Conservation (phyloP, 2,888 invertebrate genomes). For the Amphipoea lucens region DNA sequence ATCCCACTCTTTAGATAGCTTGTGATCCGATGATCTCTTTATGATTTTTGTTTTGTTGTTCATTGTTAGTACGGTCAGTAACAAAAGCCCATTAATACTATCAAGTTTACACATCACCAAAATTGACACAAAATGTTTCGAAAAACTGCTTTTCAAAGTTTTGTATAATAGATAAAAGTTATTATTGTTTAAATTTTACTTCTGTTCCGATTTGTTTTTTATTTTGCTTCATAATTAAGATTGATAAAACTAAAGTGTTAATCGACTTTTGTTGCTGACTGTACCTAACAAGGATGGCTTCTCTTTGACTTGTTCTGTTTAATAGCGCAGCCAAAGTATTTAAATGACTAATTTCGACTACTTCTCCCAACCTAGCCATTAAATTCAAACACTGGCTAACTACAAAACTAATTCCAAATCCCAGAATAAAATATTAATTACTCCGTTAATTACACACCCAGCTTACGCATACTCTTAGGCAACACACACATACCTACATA, state of each 20-base stretch:
- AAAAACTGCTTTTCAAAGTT: no score
- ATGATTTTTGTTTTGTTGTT: background rate
- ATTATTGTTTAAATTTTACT: no score
- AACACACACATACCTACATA: slow-evolving; percentile 54
- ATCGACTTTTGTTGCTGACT: no score
- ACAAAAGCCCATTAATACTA: no score
- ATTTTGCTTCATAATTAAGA: no score
- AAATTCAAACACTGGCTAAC: background rate
- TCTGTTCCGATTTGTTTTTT: no score
- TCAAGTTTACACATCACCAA: no score
- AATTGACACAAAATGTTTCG: no score
- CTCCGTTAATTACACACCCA: slow-evolving; percentile 51
- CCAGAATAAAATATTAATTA: slow-evolving; percentile 50
- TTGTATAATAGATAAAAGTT: no score
- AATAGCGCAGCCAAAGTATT: no score
- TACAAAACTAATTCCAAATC: slow-evolving; percentile 17
- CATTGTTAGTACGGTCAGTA: no score
- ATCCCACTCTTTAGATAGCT: background rate
- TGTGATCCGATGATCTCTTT: background rate
- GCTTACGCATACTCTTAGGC: slow-evolving; percentile 43
- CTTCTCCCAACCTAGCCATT: background rate
- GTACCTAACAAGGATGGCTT: background rate
- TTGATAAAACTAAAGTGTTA: no score
- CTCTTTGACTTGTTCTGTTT: background rate
- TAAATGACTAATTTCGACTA: background rate